A percentile compares a stretch with the other conserved stretches of the same genome.
These are phyloP conservation scores for Gastrophysa polygoni DNA, from an alignment of 2,888 invertebrate genomes.

Conservation along the genomic window DNA sequence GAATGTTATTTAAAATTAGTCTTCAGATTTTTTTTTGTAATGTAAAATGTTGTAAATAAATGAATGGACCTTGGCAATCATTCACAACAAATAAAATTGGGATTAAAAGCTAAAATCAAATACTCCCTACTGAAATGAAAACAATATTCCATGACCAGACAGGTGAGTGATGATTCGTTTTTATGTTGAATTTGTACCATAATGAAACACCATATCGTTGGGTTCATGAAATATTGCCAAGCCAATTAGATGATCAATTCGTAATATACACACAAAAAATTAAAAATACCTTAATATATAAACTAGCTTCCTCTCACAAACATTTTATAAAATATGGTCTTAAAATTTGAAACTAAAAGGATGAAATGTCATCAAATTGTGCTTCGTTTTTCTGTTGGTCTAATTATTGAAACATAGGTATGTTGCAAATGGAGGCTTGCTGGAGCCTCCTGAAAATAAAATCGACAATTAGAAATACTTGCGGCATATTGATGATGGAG, in stretches of 20 bases:
- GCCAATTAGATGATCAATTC: not conserved
- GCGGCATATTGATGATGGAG: too few species aligned
- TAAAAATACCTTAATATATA: constrained; percentile 8
- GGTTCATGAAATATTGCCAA: constrained; percentile 6
- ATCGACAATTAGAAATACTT: not conserved
- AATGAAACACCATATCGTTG: not conserved
- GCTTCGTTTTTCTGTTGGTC: constrained; percentile 17
- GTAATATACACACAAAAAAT: not conserved
- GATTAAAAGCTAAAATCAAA: constrained; percentile 14
- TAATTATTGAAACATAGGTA: constrained; percentile 43
- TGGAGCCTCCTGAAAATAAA: constrained; percentile 31
- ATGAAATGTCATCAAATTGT: constrained; percentile 9
- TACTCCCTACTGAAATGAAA: not conserved
- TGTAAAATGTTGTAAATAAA: constrained; percentile 10
- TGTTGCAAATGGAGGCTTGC: constrained; percentile 38
- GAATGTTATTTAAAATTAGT: constrained; percentile 27
- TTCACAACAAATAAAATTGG: constrained; percentile 13
- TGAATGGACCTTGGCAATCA: constrained; percentile 1
- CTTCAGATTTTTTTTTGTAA: constrained; percentile 7
- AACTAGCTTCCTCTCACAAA: constrained; percentile 4
- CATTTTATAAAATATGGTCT: constrained; percentile 8
- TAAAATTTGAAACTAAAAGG: constrained; percentile 3
- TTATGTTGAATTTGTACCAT: not conserved
- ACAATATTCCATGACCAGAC: not conserved
- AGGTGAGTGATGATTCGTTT: not conserved